Conservation (phyloP, 2,797 vertebrate genomes). For the Danio kyathit region DNA sequence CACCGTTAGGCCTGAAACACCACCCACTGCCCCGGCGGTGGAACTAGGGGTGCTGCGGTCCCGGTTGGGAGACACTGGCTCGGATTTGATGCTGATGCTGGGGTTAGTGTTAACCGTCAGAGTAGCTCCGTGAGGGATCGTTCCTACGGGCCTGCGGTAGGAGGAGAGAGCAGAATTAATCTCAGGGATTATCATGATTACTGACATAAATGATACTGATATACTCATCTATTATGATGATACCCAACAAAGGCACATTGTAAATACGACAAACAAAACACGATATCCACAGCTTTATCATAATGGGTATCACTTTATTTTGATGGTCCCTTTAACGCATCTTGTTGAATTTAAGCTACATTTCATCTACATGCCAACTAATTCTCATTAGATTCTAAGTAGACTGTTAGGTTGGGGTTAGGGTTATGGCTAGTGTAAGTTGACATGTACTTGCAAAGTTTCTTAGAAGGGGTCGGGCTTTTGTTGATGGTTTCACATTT, state of each 20-base stretch:
- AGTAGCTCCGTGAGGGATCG: slow-evolving; percentile 86
- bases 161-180: slow-evolving; percentile 5
- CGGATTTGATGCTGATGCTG: slow-evolving; percentile 94
- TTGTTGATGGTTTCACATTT: too few species aligned
- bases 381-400: too few species aligned
- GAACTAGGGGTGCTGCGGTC: slow-evolving; percentile 90
- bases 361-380: too few species aligned
- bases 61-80: slow-evolving; percentile 92
- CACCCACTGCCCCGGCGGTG: slow-evolving; percentile 46
- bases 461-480: too few species aligned
- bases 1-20: slow-evolving; percentile 64
- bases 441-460: too few species aligned
- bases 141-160: slow-evolving; percentile 86
- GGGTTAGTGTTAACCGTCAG: slow-evolving; percentile 94
- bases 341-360: too few species aligned
- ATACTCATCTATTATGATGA: not conserved
- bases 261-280: slow-evolving; percentile 21
- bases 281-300: not conserved
- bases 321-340: too few species aligned
- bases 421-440: too few species aligned
- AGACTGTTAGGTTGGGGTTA: too few species aligned
- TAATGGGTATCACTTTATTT: too few species aligned
- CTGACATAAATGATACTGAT: too few species aligned
- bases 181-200: not conserved
- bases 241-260: not conserved